These are phyloP conservation scores for Daboia siamensis DNA, from an alignment of 2,113 vertebrate genomes.

Conservation along the genomic window DNA sequence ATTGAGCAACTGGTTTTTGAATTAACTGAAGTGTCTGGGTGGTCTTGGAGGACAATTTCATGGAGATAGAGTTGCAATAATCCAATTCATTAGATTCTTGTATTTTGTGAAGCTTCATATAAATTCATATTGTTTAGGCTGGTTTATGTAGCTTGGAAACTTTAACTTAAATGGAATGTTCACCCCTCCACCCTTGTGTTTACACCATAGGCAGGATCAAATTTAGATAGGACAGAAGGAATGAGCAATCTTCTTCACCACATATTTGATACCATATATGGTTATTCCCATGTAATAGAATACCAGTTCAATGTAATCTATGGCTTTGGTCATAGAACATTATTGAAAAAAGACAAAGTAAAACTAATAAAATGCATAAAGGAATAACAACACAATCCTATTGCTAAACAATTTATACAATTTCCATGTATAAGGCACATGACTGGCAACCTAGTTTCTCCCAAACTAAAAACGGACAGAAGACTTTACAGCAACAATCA, in stretches of 20 bases:
- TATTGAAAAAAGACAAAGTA: neutral
- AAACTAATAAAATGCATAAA: neutral
- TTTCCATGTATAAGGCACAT: neutral
- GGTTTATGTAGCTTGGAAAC: neutral
- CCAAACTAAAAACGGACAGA: neutral
- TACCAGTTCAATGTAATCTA: neutral
- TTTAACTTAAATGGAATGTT: neutral
- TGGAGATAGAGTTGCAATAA: neutral
- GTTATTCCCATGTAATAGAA: neutral
- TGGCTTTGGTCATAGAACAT: neutral
- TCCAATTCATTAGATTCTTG: neutral
- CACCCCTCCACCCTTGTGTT: neutral
- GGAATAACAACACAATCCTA: neutral
- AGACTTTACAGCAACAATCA: neutral
- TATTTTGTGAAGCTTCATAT: neutral
- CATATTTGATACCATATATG: neutral
- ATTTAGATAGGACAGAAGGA: neutral
- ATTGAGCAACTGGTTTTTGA: neutral
- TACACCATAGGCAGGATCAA: neutral
- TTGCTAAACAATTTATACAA: neutral
- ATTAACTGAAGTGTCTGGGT: neutral
- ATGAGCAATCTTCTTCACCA: neutral
- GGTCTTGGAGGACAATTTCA: neutral
- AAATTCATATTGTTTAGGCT: neutral
- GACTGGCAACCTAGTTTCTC: neutral